A percentile compares a stretch with the other conserved stretches of the same genome.
These are phyloP conservation scores for Chloroclysta siterata DNA, from an alignment of 2,888 invertebrate species.

Conservation along the genomic window DNA sequence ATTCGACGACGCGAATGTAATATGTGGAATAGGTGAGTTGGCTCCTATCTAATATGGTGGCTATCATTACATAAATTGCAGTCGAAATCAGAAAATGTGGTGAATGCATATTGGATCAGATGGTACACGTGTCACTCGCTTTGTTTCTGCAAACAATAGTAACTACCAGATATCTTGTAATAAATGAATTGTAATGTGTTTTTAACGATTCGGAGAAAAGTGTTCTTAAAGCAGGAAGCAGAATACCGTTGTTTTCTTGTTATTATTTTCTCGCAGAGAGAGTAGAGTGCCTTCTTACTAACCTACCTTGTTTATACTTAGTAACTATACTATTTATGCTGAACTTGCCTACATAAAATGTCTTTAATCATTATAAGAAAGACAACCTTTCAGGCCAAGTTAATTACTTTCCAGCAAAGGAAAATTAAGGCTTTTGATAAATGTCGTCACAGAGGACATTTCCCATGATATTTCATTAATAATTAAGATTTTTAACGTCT, in stretches of 20 bases:
- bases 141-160: conserved; percentile 28
- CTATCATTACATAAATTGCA: conserved; percentile 13
- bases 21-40: conserved; percentile 15
- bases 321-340: conserved; percentile 8
- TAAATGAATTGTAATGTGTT: conserved; percentile 33
- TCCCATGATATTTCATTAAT: conserved; percentile 34
- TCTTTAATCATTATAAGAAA: conserved; percentile 33
- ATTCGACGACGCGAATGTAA: conserved; percentile 30
- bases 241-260: conserved; percentile 20
- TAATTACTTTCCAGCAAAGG: conserved; percentile 37
- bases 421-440: conserved; percentile 42
- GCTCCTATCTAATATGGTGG: neutral
- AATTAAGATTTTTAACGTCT: conserved; percentile 21
- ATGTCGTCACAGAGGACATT: conserved; percentile 38
- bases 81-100: conserved; percentile 15
- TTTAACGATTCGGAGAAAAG: conserved; percentile 31
- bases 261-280: conserved; percentile 18
- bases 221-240: conserved; percentile 22
- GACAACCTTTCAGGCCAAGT: conserved; percentile 35
- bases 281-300: neutral
- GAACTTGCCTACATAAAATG: conserved; percentile 11
- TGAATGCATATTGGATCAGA: conserved; percentile 32
- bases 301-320: conserved; percentile 7
- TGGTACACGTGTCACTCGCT: conserved; percentile 31
- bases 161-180: conserved; percentile 10